Evolutionary conservation across 2,113 vertebrate genomes (phyloP).

Genomic region (Aix galericulata): DNA sequence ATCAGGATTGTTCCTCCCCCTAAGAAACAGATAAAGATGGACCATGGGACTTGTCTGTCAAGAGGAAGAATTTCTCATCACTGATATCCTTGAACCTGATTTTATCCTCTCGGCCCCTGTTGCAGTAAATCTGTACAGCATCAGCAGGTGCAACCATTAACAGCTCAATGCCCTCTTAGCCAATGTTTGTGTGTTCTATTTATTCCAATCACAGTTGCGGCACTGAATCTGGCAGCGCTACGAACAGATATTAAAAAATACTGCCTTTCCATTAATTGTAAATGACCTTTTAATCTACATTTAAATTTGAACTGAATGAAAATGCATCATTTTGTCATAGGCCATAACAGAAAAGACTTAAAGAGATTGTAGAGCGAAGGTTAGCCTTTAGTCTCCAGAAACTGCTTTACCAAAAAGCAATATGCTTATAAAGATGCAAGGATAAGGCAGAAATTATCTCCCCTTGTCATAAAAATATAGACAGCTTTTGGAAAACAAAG

Average conservation of each 20-base stretch:
- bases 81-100: constrained; percentile 84
- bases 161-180: constrained; percentile 55
- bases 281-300: constrained; percentile 76
- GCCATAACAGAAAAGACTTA: constrained; percentile 10
- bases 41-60: constrained; percentile 75
- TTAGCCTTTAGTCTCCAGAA: constrained; percentile 50
- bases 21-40: constrained; percentile 24
- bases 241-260: constrained; percentile 75
- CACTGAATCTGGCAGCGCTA: constrained; percentile 49
- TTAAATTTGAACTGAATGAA: constrained; percentile 70
- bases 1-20: neutral
- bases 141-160: constrained; percentile 79
- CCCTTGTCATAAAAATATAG: constrained; percentile 63
- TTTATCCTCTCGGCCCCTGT: constrained; percentile 28
- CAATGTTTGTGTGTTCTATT: constrained; percentile 68
- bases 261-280: constrained; percentile 75
- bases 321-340: constrained; percentile 67
- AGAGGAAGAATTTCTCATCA: constrained; percentile 86
- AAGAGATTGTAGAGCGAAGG: neutral
- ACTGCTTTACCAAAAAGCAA: neutral
- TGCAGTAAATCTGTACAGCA: constrained; percentile 83
- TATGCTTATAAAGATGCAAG: constrained; percentile 24
- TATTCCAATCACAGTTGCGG: constrained; percentile 56
- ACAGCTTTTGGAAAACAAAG: constrained; percentile 62
- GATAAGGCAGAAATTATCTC: constrained; percentile 46